A percentile compares a stretch with the other conserved stretches of the same genome.
These are phyloP conservation scores for Micromesistius poutassou DNA, from an alignment of 2,797 vertebrate genomes.

Conservation along the genomic window DNA sequence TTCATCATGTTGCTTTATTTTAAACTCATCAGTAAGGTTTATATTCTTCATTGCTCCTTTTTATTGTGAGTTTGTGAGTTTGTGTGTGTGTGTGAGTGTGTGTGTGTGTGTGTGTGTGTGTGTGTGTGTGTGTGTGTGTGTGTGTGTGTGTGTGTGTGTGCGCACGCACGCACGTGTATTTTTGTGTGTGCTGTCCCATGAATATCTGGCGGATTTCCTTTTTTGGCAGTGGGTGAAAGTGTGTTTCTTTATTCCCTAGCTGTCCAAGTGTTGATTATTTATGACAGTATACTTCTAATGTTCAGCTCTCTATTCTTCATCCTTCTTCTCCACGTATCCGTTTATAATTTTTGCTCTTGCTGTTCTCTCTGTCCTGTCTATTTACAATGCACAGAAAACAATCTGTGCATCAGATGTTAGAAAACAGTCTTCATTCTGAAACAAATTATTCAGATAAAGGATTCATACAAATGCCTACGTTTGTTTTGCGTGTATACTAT, in stretches of 20 bases:
- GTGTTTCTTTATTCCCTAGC: constrained; percentile 42
- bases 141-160: constrained; percentile 20
- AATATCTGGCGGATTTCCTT: constrained; percentile 27
- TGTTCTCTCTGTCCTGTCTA: background rate
- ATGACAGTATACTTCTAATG: constrained; percentile 50
- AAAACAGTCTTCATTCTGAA: background rate
- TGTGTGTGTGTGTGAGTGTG: constrained; percentile 19
- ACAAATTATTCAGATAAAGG: background rate
- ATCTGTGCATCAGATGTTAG: too few relatives aligned
- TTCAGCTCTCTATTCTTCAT: background rate
- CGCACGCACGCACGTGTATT: constrained; percentile 28
- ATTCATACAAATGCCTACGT: background rate
- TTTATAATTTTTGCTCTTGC: background rate
- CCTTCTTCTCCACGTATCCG: constrained; percentile 27
- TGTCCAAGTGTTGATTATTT: constrained; percentile 62
- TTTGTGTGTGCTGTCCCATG: background rate
- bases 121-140: constrained; percentile 13
- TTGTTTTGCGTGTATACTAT: background rate
- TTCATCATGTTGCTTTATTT: constrained; percentile 15
- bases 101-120: constrained; percentile 29
- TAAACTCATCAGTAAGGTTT: constrained; percentile 4
- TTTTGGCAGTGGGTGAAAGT: constrained; percentile 44
- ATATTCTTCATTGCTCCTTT: background rate
- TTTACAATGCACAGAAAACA: background rate
- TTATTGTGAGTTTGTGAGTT: constrained; percentile 21